Evolutionary conservation across 2,888 invertebrate species (phyloP), one percentile per base, ranked within the genome.

Genomic region (Hofmannophila pseudospretella): DNA sequence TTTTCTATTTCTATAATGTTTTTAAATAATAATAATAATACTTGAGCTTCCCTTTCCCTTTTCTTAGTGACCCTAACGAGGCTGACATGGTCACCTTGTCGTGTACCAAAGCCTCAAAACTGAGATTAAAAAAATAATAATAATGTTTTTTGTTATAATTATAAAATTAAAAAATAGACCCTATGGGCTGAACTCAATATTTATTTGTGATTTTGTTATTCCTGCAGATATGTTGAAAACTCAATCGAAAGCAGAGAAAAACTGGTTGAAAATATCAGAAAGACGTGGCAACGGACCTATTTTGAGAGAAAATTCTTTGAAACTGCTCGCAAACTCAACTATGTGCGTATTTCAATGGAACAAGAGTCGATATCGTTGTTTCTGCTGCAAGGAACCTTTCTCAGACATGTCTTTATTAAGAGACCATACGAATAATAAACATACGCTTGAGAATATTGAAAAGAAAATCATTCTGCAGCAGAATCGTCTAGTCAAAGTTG

Each of bases 291-390:
- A 53, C 12, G 75, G 69, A 0, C 71, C 73, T 0, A 47, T 76
- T 8, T 39, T 80, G 0, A 44, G 84, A 11, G 68, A 75, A 10
- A 79, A 77, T 42, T 75, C 85, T 0, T 37, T 85, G 1, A 93
- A 93, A 66, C 91, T 86, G 0, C 54, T 86, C 0, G 62, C 59
- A 0, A 70, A 79, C 39, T 82, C 82, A 0, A 79, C 75, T 0
- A 54, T 78, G 16, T 71, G 77, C 34, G 70, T 77, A 0, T 86
- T 86, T 26, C 82, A 82, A 44, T 85, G 77, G 77, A 69, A 82
- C 41, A 78, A 73, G 19, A 81, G 84, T 26, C 45, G 73, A 3
- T 86, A 79, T 36, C 44, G 72, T 2, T 85, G 85, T 28, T 82
- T 79, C 34, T 73, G 76, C 36, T 86, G 85, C 45, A 73, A 70